phyloP scores from a whole-genome alignment of 2,113 vertebrate genomes.

The Pontoporia blainvillei region DNA sequence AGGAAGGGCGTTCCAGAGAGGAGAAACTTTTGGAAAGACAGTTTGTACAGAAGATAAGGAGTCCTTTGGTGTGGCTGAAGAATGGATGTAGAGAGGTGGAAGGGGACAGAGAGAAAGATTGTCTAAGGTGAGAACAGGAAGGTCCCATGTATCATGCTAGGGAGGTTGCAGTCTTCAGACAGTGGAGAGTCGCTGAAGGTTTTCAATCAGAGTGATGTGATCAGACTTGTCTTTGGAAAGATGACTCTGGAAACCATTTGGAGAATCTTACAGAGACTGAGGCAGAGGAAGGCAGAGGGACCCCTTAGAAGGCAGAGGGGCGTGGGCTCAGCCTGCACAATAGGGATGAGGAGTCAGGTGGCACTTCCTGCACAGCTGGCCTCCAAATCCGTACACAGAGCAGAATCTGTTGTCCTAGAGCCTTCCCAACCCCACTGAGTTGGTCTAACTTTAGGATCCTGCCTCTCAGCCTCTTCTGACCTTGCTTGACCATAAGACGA shows the following conservation, averaged over 20 bases:
- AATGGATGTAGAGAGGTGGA: neutral
- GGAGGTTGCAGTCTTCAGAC: neutral
- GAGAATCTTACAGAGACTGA: neutral
- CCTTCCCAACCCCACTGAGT: neutral
- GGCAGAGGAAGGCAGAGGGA: neutral
- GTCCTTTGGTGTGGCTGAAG: neutral
- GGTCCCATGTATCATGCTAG: rapidly evolving
- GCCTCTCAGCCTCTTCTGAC: neutral
- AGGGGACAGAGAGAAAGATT: neutral
- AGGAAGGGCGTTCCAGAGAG: neutral
- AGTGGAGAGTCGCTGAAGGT: too few relatives aligned
- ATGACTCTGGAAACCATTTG: neutral
- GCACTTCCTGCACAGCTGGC: neutral
- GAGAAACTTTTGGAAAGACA: neutral
- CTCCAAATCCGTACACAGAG: neutral
- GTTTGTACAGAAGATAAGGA: neutral
- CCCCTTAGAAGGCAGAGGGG: neutral
- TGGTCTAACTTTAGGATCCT: neutral
- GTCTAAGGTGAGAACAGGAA: rapidly evolving
- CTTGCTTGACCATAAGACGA: neutral
- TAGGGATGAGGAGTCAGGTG: neutral
- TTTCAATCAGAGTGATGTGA: neutral
- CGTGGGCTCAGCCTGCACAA: neutral
- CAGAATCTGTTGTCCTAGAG: neutral
- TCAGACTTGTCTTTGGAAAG: neutral